Conservation (phyloP, 2,113 vertebrate genomes). For the Myotis brandtii region DNA sequence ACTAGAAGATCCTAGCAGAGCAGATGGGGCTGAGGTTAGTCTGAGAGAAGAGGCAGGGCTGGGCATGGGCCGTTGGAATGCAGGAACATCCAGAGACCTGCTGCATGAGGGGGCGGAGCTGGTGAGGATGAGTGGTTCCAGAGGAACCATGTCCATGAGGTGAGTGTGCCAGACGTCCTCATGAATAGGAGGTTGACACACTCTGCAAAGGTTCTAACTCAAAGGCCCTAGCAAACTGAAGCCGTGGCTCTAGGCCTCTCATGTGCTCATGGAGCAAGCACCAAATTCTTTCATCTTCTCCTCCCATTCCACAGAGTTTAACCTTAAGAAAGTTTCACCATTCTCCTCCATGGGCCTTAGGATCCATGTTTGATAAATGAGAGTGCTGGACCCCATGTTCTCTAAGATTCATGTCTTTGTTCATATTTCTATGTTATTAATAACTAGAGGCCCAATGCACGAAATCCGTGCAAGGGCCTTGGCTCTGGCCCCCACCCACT, state of each 20-base stretch:
- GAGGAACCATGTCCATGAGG: fast-evolving
- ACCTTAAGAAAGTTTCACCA: not conserved
- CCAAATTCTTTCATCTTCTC: not conserved
- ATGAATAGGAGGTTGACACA: too few relatives aligned
- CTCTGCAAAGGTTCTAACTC: too few relatives aligned
- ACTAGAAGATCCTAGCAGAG: not conserved
- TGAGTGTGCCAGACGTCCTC: too few relatives aligned
- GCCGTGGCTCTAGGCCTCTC: not conserved
- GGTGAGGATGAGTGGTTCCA: not conserved
- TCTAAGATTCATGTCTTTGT: not conserved
- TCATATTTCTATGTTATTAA: not conserved
- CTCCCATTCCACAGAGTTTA: not conserved
- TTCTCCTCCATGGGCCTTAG: not conserved
- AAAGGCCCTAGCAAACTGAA: not conserved
- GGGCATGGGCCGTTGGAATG: not conserved
- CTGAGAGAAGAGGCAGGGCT: not conserved
- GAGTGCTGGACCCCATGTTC: not conserved
- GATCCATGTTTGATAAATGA: not conserved
- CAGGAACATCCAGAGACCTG: not conserved
- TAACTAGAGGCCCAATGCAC: not conserved
- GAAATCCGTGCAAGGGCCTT: too few relatives aligned
- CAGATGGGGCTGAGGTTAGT: not conserved
- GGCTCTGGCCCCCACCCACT: too few relatives aligned
- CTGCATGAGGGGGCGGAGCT: not conserved
- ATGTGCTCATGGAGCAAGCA: not conserved